Evolutionary conservation across 2,888 invertebrate species (phyloP).

Genomic region (Idaea biselata): DNA sequence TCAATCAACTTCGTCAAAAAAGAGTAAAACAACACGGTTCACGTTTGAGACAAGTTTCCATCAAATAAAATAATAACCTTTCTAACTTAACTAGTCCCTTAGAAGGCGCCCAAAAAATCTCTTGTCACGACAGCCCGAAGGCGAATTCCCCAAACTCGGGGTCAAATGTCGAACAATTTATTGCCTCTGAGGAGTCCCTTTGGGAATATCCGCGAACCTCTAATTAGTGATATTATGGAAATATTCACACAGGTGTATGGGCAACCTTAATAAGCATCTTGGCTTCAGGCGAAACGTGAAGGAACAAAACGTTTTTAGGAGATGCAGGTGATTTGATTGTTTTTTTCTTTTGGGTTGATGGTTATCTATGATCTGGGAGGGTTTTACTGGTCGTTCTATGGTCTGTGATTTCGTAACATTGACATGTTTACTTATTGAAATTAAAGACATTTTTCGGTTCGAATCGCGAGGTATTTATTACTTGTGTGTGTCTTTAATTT

Average conservation of each 20-base stretch:
- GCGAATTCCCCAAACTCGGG: conserved; percentile 73
- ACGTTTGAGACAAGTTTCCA: conserved; percentile 1
- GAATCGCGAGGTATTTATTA: too few species aligned
- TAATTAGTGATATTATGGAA: conserved; percentile 79
- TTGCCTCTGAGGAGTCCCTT: conserved; percentile 74
- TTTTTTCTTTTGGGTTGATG: conserved; percentile 50
- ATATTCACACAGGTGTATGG: conserved; percentile 79
- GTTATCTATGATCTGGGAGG: conserved; percentile 55
- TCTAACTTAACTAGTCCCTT: conserved; percentile 5
- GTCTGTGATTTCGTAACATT: conserved; percentile 9
- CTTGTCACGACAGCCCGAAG: conserved; percentile 58
- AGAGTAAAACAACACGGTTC: neutral
- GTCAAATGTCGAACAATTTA: conserved; percentile 81
- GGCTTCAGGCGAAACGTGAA: conserved; percentile 75
- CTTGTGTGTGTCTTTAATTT: too few species aligned
- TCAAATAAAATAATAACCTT: neutral
- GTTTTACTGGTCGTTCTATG: conserved; percentile 23
- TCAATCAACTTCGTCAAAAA: neutral
- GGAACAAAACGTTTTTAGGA: conserved; percentile 72
- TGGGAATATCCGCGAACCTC: conserved; percentile 78
- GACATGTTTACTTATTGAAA: neutral
- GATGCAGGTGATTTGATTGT: conserved; percentile 63
- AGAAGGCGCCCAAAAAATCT: conserved; percentile 2
- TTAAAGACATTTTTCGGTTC: too few species aligned
- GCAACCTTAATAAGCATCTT: conserved; percentile 75